Evolutionary conservation across 2,797 vertebrate genomes (phyloP).

Genomic region (Glyptemys insculpta): DNA sequence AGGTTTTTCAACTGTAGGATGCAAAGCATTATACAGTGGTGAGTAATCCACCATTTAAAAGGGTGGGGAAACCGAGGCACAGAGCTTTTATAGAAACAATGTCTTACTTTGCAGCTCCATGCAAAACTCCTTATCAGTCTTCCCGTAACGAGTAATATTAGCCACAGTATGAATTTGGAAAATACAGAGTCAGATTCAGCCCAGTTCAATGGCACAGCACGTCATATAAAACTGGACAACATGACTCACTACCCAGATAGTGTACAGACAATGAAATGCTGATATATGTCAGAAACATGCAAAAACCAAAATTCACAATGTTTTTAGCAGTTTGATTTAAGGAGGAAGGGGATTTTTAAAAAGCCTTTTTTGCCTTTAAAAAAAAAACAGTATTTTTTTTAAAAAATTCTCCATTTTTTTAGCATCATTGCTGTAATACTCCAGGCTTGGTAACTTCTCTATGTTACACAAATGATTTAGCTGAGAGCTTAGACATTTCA

Average conservation of each 20-base stretch:
- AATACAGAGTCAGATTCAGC: not conserved
- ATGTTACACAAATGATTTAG: constrained; percentile 46
- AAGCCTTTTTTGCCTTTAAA: not conserved
- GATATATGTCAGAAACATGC: not conserved
- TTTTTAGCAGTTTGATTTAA: not conserved
- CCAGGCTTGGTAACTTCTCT: constrained; percentile 36
- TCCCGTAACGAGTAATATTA: not conserved
- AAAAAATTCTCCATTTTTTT: constrained; percentile 25
- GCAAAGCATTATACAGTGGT: not conserved
- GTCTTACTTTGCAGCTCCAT: not conserved
- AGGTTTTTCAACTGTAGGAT: not conserved
- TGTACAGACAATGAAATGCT: not conserved
- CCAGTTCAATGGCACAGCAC: not conserved
- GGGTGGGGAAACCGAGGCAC: not conserved
- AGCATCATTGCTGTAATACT: constrained; percentile 27
- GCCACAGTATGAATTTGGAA: not conserved
- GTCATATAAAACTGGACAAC: not conserved
- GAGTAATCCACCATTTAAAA: not conserved
- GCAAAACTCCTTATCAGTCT: not conserved
- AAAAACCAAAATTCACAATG: not conserved
- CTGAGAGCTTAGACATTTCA: constrained; percentile 45
- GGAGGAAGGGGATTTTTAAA: constrained; percentile 9
- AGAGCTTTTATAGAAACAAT: not conserved
- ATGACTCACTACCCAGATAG: not conserved
- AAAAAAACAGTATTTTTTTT: not conserved